Evolutionary conservation across 2,888 invertebrate species (phyloP), one percentile per base, ranked within the genome.

Genomic region (Cenopis cana): DNA sequence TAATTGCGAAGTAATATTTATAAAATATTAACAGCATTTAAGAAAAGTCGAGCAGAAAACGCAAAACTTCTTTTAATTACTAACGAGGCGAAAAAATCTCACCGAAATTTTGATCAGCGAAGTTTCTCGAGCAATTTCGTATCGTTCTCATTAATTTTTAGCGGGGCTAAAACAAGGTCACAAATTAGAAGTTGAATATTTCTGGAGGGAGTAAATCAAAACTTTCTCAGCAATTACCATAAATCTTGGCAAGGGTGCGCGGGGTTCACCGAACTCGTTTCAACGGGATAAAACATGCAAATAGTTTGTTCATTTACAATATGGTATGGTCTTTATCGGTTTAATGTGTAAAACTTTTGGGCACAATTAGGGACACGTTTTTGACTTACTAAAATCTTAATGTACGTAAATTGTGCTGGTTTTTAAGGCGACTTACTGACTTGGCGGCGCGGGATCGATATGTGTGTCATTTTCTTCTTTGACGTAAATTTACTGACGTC

Each of bases 141-240:
- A 54, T 54, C 36, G 52, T 20, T 20, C 70, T 70, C 70, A 66
- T 70, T 70, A 66, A 66, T 70, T 70, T 70, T 70, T 70, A 64
- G 65, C 70, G 24, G 36, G 14, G 65, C 41, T 68, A 60, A 50
- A 68, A 60, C 69, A 70, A 70, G 65, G 70, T 70, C 70, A 66
- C 70, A 70, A 70, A 70, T 70, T 70, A 70, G 70, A 66, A 66
- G 59, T 70, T 66, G 60, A 65, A 62, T 61, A 61, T 69, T 61
- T 66, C 59, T 65, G 54, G 69, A 17, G 46, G 33, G 64, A 60
- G 70, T 70, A 70, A 70, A 70, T 70, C 70, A 70, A 59, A 70
- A 70, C 59, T 70, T 66, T 60, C 11, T 11, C 29, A 17, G 59
- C 65, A 70, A 70, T 70, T 70, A 70, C 54, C 70, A 70, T 70